Percentiles rank a stretch among this genome's conserved stretches.
phyloP scores from a whole-genome alignment of 1,140 invertebrate genomes.

The Brachionus plicatilis region DNA sequence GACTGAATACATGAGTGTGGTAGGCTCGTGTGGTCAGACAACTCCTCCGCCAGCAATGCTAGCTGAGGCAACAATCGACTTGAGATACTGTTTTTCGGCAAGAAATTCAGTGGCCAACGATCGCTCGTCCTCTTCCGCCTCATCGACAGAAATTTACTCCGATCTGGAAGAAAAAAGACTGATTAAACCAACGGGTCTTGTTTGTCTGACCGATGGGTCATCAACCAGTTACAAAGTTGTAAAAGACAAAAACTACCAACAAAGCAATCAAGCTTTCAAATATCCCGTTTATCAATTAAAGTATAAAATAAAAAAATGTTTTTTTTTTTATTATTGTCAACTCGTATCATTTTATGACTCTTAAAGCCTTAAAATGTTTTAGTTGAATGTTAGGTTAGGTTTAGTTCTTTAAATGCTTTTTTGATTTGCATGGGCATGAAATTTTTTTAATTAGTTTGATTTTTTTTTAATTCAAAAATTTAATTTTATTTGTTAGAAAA shows the following conservation, averaged over 20 bases:
- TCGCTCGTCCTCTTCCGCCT: not conserved
- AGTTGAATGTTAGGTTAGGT: not conserved
- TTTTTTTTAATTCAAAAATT: not conserved
- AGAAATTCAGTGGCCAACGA: not conserved
- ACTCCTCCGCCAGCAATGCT: not conserved
- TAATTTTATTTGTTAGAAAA: not conserved
- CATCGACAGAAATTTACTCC: conserved; percentile 4
- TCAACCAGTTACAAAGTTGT: conserved; percentile 28
- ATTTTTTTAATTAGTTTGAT: not conserved
- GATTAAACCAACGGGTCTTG: conserved; percentile 1
- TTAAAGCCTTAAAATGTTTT: not conserved
- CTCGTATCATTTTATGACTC: not conserved
- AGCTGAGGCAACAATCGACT: not conserved
- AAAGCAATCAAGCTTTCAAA: not conserved
- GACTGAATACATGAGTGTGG: conserved; percentile 23
- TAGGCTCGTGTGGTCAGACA: not conserved
- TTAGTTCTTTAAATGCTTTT: not conserved
- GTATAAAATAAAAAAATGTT: not conserved
- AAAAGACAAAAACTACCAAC: not conserved
- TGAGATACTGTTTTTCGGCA: conserved; percentile 15
- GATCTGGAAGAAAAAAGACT: conserved; percentile 4
- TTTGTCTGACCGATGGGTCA: conserved; percentile 35
- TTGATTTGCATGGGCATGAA: not conserved
- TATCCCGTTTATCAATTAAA: conserved; percentile 9
- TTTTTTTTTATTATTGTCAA: not conserved